Base-by-base conservation (phyloP, 1,140 invertebrate genomes). In the Drosophila truncata region DNA sequence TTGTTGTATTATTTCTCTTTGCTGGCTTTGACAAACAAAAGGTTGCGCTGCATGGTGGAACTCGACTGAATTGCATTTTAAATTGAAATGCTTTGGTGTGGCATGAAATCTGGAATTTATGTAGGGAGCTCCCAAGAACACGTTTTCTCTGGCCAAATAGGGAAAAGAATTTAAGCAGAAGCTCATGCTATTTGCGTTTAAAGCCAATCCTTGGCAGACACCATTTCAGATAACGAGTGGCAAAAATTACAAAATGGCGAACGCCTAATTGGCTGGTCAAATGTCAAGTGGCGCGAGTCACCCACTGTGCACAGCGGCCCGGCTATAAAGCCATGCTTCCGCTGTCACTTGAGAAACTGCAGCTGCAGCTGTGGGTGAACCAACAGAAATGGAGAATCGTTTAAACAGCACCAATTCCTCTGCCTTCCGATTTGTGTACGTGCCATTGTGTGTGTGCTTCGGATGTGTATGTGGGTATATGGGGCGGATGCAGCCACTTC, bases 361-460 rank as follows among this genome's bases (percentile, higher is more conserved):
- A 65, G 52, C n/a, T 31, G 49, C 49, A 18, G 49, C 47, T 55
- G 39, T 41, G 63, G 63, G 31, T 16, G 79, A 80, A 59, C 55
- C 47, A 64, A 69, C 83, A 64, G 54, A 65, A 79, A 76, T 78
- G 64, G 52, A 50, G 65, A 65, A 87, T 52, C 66, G 66, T 77
- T 87, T 85, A 69, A 85, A 61, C 55, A 66, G 78, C 50, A 64
- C 46, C 73, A 73, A 87, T 69, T 72, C 59, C 70, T 41, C 46
- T 61, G 72, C 52, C 47, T 67, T 42, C 65, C 42, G 42, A 73
- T 73, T 73, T 73, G 66, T 58, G 54, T 72, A 49, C 44, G 70
- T 60, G 49, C 58, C 42, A 25, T 39, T 52, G 62, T 81, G 58
- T 81, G 58, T 47, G 44, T 25, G 14, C 44, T 0, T 33, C 44